Percentiles rank a stretch among this genome's conserved stretches.
Evolutionary conservation across 2,888 invertebrate genomes (phyloP).

Genomic region (Philereme transversata): DNA sequence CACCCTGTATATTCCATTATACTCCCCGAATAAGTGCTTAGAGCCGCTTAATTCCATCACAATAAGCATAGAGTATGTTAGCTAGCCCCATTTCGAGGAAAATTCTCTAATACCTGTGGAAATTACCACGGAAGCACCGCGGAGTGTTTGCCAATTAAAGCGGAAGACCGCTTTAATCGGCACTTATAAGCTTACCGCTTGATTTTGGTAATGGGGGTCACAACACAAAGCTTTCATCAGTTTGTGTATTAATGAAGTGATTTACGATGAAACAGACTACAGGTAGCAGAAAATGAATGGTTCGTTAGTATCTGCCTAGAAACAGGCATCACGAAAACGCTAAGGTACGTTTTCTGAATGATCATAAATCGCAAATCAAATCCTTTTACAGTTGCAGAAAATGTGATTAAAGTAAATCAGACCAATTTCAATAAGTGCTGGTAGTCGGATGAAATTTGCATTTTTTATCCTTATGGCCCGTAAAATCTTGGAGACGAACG

Average conservation of each 20-base stretch:
- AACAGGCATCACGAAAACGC: too few species aligned
- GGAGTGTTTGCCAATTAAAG: conserved; percentile 27
- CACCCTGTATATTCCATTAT: too few species aligned
- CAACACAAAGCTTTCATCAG: conserved; percentile 7
- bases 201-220: conserved; percentile 21
- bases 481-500: conserved; percentile 55
- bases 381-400: conserved; percentile 65
- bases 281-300: too few species aligned
- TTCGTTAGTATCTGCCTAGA: too few species aligned
- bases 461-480: conserved; percentile 67
- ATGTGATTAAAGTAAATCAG: conserved; percentile 77
- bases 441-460: conserved; percentile 68
- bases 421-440: conserved; percentile 81
- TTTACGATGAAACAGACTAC: too few species aligned
- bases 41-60: conserved; percentile 10
- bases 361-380: conserved; percentile 43
- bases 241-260: conserved; percentile 3
- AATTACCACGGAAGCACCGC: conserved; percentile 18
- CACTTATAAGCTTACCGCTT: conserved; percentile 24
- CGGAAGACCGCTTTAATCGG: conserved; percentile 23
- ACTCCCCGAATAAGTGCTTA: conserved; percentile 3
- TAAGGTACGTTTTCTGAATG: neutral
- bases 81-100: conserved; percentile 25
- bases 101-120: conserved; percentile 29
- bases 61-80: conserved; percentile 21